Conservation (phyloP, 2,113 vertebrate species). For the Sinocyclocheilus rhinocerous region DNA sequence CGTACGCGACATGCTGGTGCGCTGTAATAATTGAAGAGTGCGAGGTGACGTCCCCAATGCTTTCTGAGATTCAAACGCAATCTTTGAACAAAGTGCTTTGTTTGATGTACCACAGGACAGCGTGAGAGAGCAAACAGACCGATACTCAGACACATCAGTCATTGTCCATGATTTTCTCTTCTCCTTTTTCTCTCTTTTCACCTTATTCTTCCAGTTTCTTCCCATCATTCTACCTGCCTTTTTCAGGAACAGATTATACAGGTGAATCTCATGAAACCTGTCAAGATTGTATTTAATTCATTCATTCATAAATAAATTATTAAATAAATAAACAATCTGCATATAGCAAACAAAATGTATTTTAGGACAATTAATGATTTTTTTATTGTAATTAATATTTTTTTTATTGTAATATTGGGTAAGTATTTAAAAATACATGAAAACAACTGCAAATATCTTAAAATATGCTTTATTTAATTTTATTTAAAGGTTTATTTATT, state of each 20-base stretch:
- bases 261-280: not conserved
- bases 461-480: not conserved
- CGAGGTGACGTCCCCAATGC: not conserved
- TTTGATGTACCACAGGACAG: slow-evolving; percentile 19
- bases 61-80: slow-evolving; percentile 27
- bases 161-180: not conserved
- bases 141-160: not conserved
- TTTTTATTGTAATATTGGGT: not conserved
- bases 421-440: not conserved
- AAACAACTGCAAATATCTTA: not conserved
- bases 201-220: slow-evolving; percentile 17
- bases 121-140: slow-evolving; percentile 28
- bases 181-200: not conserved
- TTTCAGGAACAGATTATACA: not conserved
- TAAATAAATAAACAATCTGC: too few species aligned
- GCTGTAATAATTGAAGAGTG: slow-evolving; percentile 16
- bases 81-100: slow-evolving; percentile 55
- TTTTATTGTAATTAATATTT: too few species aligned
- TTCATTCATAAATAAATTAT: too few species aligned
- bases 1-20: slow-evolving; percentile 11
- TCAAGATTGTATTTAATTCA: not conserved
- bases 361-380: not conserved
- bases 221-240: not conserved
- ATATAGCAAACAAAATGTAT: not conserved
- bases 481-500: too few species aligned